These are phyloP conservation scores for Parasteatoda lunata DNA, from an alignment of 2,888 invertebrate species.

Conservation along the genomic window DNA sequence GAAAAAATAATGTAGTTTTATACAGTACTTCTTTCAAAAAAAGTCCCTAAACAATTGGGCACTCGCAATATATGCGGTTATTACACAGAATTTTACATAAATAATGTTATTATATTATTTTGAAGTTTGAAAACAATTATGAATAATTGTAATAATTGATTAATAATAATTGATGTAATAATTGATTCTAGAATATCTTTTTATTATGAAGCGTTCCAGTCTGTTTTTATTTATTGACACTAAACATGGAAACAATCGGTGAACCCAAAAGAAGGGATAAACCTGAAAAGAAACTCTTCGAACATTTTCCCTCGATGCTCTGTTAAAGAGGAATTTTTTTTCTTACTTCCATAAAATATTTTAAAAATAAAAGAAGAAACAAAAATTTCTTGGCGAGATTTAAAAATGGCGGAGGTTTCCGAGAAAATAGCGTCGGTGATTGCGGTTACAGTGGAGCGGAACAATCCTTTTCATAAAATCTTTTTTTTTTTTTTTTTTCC, in stretches of 20 bases:
- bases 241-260: constrained; percentile 3
- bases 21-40: no score
- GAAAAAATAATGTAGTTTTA: no score
- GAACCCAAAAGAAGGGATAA: neutral
- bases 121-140: no score
- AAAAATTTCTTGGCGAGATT: constrained; percentile 4
- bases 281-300: constrained; percentile 31
- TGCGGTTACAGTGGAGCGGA: constrained; percentile 62
- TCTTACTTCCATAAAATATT: constrained; percentile 25
- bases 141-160: no score
- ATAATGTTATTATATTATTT: no score
- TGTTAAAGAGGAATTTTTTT: constrained; percentile 12
- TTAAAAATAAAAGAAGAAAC: neutral
- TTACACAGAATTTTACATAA: no score
- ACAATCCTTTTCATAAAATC: constrained; percentile 37
- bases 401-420: constrained; percentile 1
- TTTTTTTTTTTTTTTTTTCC: no score
- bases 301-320: neutral
- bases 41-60: no score
- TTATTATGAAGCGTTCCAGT: no score
- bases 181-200: no score
- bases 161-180: no score
- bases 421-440: constrained; percentile 34
- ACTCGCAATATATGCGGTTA: no score
- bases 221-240: neutral